Evolutionary conservation across 2,888 invertebrate species (phyloP), one percentile per base, ranked within the genome.

Genomic region (Troilus luridus): DNA sequence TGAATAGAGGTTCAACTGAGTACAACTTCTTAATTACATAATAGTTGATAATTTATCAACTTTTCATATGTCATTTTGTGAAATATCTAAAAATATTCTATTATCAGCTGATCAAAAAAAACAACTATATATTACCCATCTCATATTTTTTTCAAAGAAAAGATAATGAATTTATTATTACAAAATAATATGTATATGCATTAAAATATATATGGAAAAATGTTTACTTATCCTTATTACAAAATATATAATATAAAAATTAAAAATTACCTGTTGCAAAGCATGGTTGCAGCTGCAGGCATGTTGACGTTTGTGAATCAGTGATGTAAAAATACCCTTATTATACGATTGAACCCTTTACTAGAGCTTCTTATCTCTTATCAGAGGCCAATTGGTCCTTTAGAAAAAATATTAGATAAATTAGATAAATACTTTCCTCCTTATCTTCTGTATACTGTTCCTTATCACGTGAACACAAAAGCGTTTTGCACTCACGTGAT

Each of bases 401-500:
- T 85, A n/a, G 56, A 85, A 85, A 27, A 85, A 85, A 85, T 58
- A 85, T n/a, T 85, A 85, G 85, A 81, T 81, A 81, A 81, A 81
- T 81, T 81, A 81, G 81, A 85, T 85, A 85, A 85, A 85, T n/a
- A 85, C 85, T 85, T 54, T 85, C 85, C 85, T 85, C 56, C n/a
- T 85, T 85, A 85, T 85, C 85, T 54, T n/a, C 9, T 85, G 56
- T 85, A 21, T 11, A 58, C 27, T 54, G 85, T 58, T 85, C 56
- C 56, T 41, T 85, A 85, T 85, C 85, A 85, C 85, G 85, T 85
- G 85, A 85, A 85, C 85, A 85, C 85, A 12, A 54, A 54, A 85
- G 56, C 10, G 85, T 77, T 77, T 85, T 58, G 56, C 85, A 85
- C 56, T 21, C 54, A 85, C 85, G 85, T 56, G 85, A 56, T 56